Conservation (phyloP, 2,113 vertebrate genomes). For the Cisticola juncidis region DNA sequence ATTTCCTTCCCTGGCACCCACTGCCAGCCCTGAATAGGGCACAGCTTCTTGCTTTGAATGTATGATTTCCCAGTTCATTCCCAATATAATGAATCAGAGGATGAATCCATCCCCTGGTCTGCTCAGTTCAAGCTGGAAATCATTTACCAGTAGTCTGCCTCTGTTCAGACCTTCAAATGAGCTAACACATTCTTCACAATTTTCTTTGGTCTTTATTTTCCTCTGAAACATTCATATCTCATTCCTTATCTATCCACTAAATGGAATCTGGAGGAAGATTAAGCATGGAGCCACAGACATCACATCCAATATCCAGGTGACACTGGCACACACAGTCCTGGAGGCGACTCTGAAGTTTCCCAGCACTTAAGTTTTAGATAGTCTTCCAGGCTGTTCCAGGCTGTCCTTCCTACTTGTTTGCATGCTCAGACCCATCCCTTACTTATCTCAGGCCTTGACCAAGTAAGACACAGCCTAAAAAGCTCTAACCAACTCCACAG, state of each 20-base stretch:
- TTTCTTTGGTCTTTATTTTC: background rate
- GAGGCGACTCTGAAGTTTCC: background rate
- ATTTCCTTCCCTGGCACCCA: background rate
- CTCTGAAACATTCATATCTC: background rate
- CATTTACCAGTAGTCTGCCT: background rate
- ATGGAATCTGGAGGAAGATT: background rate
- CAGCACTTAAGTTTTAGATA: background rate
- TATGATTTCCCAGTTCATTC: background rate
- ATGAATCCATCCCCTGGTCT: background rate
- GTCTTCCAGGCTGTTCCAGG: background rate
- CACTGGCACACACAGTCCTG: background rate
- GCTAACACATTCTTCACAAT: background rate
- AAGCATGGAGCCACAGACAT: background rate
- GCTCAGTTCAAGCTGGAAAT: background rate
- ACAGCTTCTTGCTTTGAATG: background rate
- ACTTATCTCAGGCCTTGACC: background rate
- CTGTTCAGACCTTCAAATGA: background rate
- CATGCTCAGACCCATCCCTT: background rate
- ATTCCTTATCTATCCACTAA: background rate
- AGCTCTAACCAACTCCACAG: background rate
- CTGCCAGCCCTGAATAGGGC: background rate
- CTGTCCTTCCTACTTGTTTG: background rate
- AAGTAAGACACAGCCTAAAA: background rate
- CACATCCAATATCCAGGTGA: background rate
- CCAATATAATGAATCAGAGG: background rate